Conservation (phyloP, 2,113 vertebrate species). For the Percina caprodes region DNA sequence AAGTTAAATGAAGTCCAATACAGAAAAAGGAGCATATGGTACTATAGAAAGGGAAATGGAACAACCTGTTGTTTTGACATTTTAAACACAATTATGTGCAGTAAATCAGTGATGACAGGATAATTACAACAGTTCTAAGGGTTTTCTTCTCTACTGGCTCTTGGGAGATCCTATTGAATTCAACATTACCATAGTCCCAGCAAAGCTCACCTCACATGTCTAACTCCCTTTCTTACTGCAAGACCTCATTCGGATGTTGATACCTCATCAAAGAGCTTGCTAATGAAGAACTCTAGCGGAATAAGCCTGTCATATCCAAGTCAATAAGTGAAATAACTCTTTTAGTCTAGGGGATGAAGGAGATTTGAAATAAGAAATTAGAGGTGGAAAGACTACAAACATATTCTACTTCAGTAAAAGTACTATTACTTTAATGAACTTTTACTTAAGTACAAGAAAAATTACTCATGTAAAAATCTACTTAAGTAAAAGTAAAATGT, state of each 20-base stretch:
- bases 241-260: slow-evolving; percentile 57
- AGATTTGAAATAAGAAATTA: slow-evolving; percentile 17
- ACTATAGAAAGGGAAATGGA: not conserved
- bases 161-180: slow-evolving; percentile 26
- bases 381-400: too few relatives aligned
- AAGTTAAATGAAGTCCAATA: not conserved
- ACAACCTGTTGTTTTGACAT: not conserved
- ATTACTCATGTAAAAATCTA: too few relatives aligned
- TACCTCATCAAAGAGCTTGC: slow-evolving; percentile 54
- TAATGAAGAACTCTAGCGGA: slow-evolving; percentile 55
- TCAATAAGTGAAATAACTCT: slow-evolving; percentile 53
- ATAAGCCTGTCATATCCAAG: slow-evolving; percentile 57
- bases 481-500: too few relatives aligned
- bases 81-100: not conserved
- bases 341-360: slow-evolving; percentile 29
- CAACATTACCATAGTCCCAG: slow-evolving; percentile 5
- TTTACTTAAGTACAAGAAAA: too few relatives aligned
- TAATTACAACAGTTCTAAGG: slow-evolving; percentile 30
- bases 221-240: slow-evolving; percentile 30
- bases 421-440: too few relatives aligned
- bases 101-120: slow-evolving; percentile 35
- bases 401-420: too few relatives aligned
- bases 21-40: not conserved
- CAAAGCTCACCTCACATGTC: slow-evolving; percentile 24
- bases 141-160: not conserved